phyloP scores from a whole-genome alignment of 2,797 vertebrate species.

The Notamacropus eugenii region DNA sequence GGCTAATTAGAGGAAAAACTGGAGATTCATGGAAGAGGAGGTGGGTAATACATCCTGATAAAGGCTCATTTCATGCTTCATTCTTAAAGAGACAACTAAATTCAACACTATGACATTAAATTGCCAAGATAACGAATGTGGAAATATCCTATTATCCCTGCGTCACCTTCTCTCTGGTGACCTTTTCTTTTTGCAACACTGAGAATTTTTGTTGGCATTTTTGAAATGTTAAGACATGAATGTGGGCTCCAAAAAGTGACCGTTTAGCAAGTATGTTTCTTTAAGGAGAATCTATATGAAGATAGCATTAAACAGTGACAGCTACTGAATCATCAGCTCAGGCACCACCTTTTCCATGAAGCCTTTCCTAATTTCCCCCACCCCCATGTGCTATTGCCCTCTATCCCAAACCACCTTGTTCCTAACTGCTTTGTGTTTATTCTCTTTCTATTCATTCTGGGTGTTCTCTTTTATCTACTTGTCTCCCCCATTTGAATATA shows the following conservation, averaged over 20 bases:
- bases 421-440: not conserved
- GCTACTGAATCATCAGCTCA: not conserved
- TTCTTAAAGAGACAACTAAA: not conserved
- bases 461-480: not conserved
- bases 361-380: not conserved
- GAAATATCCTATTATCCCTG: not conserved
- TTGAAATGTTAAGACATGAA: not conserved
- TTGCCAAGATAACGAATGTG: not conserved
- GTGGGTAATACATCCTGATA: not conserved
- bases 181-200: not conserved
- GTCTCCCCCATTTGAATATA: not conserved
- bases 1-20: not conserved
- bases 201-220: not conserved
- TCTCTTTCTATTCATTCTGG: not conserved
- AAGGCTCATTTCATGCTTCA: not conserved
- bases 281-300: not conserved
- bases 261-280: not conserved
- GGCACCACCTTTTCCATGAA: not conserved
- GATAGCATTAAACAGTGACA: not conserved
- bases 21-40: not conserved
- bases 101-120: accelerated
- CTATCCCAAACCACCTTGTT: not conserved
- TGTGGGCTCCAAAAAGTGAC: not conserved
- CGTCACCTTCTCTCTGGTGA: not conserved
- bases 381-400: not conserved